Evolutionary conservation across 2,113 vertebrate genomes (phyloP).

Genomic region (Lynx canadensis): DNA sequence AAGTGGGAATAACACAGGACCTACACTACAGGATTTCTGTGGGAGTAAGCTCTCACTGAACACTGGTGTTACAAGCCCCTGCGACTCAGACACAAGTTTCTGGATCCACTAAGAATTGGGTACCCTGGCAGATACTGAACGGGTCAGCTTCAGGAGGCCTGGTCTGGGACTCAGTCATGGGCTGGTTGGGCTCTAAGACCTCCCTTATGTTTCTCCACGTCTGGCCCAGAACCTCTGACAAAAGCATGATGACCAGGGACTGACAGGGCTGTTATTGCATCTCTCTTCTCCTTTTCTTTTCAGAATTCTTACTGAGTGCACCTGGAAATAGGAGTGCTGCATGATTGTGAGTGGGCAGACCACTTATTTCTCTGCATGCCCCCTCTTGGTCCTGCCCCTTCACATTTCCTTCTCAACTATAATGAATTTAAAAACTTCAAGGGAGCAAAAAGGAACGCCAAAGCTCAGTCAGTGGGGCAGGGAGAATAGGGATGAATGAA

Average conservation of each 20-base stretch:
- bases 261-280: neutral
- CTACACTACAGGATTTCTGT: neutral
- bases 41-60: neutral
- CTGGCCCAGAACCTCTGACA: neutral
- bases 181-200: neutral
- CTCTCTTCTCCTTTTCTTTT: neutral
- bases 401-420: neutral
- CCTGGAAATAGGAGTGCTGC: too few species aligned
- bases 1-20: neutral
- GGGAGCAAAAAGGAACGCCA: neutral
- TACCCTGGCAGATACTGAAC: neutral
- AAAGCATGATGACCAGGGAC: neutral
- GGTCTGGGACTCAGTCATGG: neutral
- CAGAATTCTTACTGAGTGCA: neutral
- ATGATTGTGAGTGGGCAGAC: neutral
- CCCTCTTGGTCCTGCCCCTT: neutral
- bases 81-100: neutral
- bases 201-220: accelerated
- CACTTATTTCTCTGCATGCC: neutral
- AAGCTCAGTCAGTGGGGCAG: neutral
- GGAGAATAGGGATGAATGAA: neutral
- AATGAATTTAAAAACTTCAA: neutral
- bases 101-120: neutral
- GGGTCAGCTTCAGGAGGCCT: neutral
- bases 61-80: neutral